These are phyloP conservation scores for Glossophaga mutica DNA, from an alignment of 2,797 vertebrate species.

Conservation along the genomic window DNA sequence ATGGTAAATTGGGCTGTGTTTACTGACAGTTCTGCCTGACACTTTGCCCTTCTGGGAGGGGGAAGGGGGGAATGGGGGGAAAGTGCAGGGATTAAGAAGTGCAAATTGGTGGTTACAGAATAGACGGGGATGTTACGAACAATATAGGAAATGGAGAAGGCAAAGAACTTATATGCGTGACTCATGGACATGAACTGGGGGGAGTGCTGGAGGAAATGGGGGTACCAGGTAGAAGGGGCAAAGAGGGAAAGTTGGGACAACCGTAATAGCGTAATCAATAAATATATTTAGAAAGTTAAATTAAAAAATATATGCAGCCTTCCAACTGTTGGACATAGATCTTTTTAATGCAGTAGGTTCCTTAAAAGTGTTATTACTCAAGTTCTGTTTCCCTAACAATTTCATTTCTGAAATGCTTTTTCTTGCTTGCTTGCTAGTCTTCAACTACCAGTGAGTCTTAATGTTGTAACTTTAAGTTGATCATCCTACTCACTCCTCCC, in stretches of 20 bases:
- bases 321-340: neutral
- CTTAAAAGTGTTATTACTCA: neutral
- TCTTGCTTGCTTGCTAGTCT: neutral
- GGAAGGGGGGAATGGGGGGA: no score
- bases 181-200: neutral
- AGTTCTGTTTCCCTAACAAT: neutral
- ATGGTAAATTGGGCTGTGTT: neutral
- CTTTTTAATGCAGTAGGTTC: neutral
- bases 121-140: neutral
- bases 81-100: neutral
- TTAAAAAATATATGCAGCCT: neutral
- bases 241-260: neutral
- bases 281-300: neutral
- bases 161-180: neutral
- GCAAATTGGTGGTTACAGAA: neutral
- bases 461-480: neutral
- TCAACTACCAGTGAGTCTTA: neutral
- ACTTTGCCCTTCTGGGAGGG: neutral
- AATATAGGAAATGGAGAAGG: neutral
- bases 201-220: neutral
- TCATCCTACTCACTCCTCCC: neutral
- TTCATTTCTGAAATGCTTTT: constrained; percentile 21
- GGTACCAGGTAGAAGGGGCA: neutral
- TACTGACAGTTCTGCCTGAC: neutral
- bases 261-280: neutral